phyloP scores from a whole-genome alignment of 2,888 invertebrate genomes.

The Drosophila conformis region DNA sequence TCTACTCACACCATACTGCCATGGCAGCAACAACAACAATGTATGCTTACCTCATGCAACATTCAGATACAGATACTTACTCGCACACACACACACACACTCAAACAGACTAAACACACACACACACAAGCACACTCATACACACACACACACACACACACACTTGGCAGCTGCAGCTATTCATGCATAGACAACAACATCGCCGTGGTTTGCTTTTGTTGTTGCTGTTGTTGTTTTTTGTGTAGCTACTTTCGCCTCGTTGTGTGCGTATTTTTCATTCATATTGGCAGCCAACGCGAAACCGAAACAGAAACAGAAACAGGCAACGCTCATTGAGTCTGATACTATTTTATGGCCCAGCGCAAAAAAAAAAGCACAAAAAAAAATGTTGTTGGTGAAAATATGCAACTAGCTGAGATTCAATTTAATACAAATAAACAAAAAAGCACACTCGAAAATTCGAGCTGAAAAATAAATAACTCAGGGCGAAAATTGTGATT shows the following conservation, averaged over 20 bases:
- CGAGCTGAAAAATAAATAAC: slow-evolving; percentile 27
- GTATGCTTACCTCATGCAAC: slow-evolving; percentile 79
- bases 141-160: slow-evolving; percentile 19
- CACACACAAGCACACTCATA: slow-evolving; percentile 30
- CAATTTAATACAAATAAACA: slow-evolving; percentile 57
- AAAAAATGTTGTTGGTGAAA: slow-evolving; percentile 45
- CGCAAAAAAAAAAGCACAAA: slow-evolving; percentile 13
- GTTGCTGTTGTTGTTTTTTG: not conserved
- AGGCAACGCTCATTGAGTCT: slow-evolving; percentile 55
- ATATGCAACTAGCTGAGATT: slow-evolving; percentile 59
- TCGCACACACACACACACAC: slow-evolving; percentile 26
- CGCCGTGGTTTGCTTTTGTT: slow-evolving; percentile 35
- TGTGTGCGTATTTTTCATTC: slow-evolving; percentile 77
- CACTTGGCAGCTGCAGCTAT: slow-evolving; percentile 68
- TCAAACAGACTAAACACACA: slow-evolving; percentile 26
- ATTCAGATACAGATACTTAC: slow-evolving; percentile 59
- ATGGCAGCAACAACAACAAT: slow-evolving; percentile 38
- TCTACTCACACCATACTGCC: slow-evolving; percentile 54
- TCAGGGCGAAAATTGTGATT: slow-evolving; percentile 15
- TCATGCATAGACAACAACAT: slow-evolving; percentile 61
- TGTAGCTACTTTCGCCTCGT: slow-evolving; percentile 59
- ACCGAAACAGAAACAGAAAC: slow-evolving; percentile 35
- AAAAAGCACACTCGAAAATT: slow-evolving; percentile 41
- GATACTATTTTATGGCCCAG: slow-evolving; percentile 52
- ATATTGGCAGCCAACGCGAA: slow-evolving; percentile 75